Evolutionary conservation across 2,888 invertebrate genomes (phyloP).

Genomic region (Omphaloscelis lunosa): DNA sequence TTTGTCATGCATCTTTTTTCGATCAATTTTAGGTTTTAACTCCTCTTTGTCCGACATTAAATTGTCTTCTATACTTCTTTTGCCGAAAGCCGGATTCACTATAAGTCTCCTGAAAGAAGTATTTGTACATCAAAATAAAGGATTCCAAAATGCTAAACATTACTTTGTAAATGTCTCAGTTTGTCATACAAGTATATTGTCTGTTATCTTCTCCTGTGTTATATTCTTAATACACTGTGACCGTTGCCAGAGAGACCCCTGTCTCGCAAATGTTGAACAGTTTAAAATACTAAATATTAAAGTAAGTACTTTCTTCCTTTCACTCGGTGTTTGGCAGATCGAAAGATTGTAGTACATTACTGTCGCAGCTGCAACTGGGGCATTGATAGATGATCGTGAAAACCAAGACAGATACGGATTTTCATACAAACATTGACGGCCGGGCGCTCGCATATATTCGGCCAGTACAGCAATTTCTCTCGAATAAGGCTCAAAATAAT

Average conservation of each 20-base stretch:
- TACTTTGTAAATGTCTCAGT: not conserved
- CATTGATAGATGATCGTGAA: too few species aligned
- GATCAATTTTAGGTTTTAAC: slow-evolving; percentile 80
- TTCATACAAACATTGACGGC: too few species aligned
- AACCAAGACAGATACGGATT: too few species aligned
- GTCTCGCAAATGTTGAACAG: not conserved
- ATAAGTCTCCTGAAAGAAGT: slow-evolving; percentile 69
- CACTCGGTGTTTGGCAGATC: not conserved
- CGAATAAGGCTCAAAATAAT: too few species aligned
- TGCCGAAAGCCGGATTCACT: slow-evolving; percentile 87
- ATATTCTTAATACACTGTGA: not conserved
- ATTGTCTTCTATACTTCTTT: slow-evolving; percentile 80
- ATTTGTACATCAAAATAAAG: not conserved
- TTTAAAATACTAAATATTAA: not conserved
- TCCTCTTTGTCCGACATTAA: slow-evolving; percentile 79
- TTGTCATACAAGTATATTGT: not conserved
- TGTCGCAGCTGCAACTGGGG: too few species aligned
- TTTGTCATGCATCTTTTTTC: slow-evolving; percentile 81
- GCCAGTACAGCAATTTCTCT: too few species aligned
- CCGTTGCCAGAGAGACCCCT: not conserved
- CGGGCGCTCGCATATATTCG: too few species aligned
- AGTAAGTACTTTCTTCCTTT: not conserved
- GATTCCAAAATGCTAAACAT: not conserved
- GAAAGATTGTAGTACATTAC: too few species aligned
- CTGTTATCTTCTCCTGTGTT: not conserved